Evolutionary conservation across 2,888 invertebrate species (phyloP).

Genomic region (Falcaria lacertinaria): DNA sequence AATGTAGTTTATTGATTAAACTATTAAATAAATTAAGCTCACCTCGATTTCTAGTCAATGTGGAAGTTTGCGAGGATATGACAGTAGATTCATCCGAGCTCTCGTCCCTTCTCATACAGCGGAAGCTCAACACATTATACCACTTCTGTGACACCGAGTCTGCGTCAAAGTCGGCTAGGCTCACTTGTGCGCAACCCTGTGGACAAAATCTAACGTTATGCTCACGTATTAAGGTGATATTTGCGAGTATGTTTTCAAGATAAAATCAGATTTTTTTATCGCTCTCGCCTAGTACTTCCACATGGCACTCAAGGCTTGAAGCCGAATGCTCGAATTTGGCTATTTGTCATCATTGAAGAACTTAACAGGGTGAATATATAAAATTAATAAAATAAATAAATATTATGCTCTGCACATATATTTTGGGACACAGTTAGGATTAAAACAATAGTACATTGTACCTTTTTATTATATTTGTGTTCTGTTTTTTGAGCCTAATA

Average conservation of each 20-base stretch:
- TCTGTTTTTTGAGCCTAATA: no score
- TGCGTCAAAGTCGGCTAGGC: slow-evolving; percentile 95
- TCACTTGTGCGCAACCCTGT: slow-evolving; percentile 97
- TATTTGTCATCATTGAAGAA: slow-evolving; percentile 58
- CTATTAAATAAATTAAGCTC: slow-evolving; percentile 19
- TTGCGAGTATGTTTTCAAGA: not conserved
- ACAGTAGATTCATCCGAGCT: slow-evolving; percentile 98
- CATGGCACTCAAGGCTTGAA: slow-evolving; percentile 70
- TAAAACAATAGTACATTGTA: no score
- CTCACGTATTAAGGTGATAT: not conserved
- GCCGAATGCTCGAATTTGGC: slow-evolving; percentile 79
- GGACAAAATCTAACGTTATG: slow-evolving; percentile 27
- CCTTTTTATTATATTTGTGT: no score
- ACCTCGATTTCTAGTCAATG: slow-evolving; percentile 93
- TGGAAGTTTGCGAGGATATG: slow-evolving; percentile 97
- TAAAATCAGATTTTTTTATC: slow-evolving; percentile 52
- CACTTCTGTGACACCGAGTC: slow-evolving; percentile 90
- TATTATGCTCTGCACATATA: no score
- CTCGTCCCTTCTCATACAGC: slow-evolving; percentile 85
- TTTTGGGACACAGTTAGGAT: no score
- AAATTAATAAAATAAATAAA: no score
- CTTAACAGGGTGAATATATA: not conserved
- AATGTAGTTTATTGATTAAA: no score
- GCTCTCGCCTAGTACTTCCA: slow-evolving; percentile 68
- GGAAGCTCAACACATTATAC: slow-evolving; percentile 94